A percentile compares a stretch with the other conserved stretches of the same genome.
These are phyloP conservation scores for Pomacea maculata DNA, from an alignment of 1,140 invertebrate genomes.

Conservation along the genomic window DNA sequence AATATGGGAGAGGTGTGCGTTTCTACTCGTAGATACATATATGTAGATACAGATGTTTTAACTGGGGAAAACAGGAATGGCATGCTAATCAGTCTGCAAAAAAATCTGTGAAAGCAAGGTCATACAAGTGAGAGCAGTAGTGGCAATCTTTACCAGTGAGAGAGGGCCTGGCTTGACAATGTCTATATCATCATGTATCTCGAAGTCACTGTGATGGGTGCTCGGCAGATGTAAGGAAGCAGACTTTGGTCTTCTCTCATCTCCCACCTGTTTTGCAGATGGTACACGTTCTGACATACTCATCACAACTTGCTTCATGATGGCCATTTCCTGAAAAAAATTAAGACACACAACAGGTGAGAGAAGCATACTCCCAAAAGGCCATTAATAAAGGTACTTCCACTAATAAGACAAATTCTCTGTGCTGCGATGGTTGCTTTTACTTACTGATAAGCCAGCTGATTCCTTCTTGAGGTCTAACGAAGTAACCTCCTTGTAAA, in stretches of 20 bases:
- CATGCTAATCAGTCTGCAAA: no score
- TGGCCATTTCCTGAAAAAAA: slow-evolving; percentile 50
- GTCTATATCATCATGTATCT: slow-evolving; percentile 48
- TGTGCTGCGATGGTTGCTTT: no score
- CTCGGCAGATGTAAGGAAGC: slow-evolving; percentile 34
- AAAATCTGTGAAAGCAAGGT: background rate
- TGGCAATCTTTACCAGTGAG: slow-evolving; percentile 39
- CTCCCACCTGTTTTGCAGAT: slow-evolving; percentile 41
- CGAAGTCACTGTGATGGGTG: slow-evolving; percentile 34
- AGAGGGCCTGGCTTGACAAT: slow-evolving; percentile 52
- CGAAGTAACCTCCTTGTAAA: no score
- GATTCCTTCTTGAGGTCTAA: no score
- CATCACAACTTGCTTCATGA: slow-evolving; percentile 59
- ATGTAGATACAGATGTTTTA: background rate
- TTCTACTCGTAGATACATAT: background rate
- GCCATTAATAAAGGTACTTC: no score
- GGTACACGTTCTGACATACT: slow-evolving; percentile 49
- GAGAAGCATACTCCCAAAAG: no score
- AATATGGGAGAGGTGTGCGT: no score
- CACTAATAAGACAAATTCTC: no score
- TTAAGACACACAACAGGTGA: background rate
- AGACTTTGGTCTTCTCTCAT: slow-evolving; percentile 40
- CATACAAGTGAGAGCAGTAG: background rate
- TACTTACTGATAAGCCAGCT: no score
- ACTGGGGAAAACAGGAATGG: background rate